Evolutionary conservation across 2,797 vertebrate genomes (phyloP), one percentile per base, ranked within the genome.

Genomic region (Aldrovandia affinis): DNA sequence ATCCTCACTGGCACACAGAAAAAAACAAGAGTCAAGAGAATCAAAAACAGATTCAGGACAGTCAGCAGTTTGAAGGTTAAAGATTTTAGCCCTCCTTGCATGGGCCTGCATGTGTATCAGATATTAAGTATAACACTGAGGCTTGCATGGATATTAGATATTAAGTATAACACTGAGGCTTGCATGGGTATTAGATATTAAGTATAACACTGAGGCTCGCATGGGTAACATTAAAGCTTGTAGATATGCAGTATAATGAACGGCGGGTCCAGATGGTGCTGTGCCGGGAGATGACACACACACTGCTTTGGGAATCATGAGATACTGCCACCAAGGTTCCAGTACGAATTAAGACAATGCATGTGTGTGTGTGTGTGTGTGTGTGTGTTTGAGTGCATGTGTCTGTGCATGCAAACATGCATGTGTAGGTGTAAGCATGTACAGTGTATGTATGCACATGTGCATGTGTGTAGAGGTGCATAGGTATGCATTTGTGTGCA

Each of bases 401-500:
- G 77, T 52, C 15, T 14, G 0, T 12, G 57, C 4, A 15, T 9
- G 57, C 20, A 25, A 14, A 15, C 20, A 15, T 9, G 22, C 20
- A 61, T 61, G 3, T 54, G 14, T 61, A 3, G 57, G n/a, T 20
- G 57, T 61, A 25, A 14, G 10, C 22, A 25, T 61, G 57, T 25
- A 25, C 20, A 25, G 57, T 9, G 15, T 61, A 4, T 61, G 57
- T 61, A 4, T 3, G 0, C 36, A 28, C 25, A 20, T 54, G 68
- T 82, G 80, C 50, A 6, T 36, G 54, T 81, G 59, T 65, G 30
- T 84, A 39, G 78, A 52, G 50, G 57, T 78, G 39, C 68, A 55
- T 33, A 44, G 20, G 42, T 83, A 73, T 33, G 28, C 33, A 25
- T 18, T 44, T 84, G 70, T 36, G 28, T 81, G 54, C 33, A 12